A percentile compares a stretch with the other conserved stretches of the same genome.
Evolutionary conservation across 2,888 invertebrate genomes (phyloP).

Genomic region (Erebia palarica): DNA sequence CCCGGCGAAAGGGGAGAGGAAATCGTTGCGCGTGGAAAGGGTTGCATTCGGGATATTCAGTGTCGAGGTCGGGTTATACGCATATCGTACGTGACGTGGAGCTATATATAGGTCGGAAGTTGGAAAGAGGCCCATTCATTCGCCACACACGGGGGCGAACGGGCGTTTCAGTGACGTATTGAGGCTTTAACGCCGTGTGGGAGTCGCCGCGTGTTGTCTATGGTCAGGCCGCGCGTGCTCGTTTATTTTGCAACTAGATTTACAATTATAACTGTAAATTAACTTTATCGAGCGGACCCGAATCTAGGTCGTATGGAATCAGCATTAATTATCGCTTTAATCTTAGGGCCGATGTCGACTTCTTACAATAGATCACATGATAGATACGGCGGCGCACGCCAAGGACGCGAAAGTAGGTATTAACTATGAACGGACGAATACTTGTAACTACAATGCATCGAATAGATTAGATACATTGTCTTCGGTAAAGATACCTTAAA

Average conservation of each 20-base stretch:
- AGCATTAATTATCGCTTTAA: slow-evolving; percentile 82
- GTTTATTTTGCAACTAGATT: slow-evolving; percentile 81
- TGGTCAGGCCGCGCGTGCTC: slow-evolving; percentile 74
- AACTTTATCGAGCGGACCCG: slow-evolving; percentile 78
- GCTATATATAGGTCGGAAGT: slow-evolving; percentile 49
- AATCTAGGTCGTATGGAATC: slow-evolving; percentile 82
- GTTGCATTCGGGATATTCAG: slow-evolving; percentile 38
- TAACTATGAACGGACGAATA: slow-evolving; percentile 55
- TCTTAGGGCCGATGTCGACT: slow-evolving; percentile 78
- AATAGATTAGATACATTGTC: slow-evolving; percentile 78
- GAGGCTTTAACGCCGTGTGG: slow-evolving; percentile 56
- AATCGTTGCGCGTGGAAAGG: slow-evolving; percentile 40
- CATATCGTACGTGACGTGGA: slow-evolving; percentile 57
- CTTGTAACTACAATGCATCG: slow-evolving; percentile 52
- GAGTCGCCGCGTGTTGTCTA: slow-evolving; percentile 71
- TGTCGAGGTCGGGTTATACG: slow-evolving; percentile 54
- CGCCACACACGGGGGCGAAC: slow-evolving; percentile 43
- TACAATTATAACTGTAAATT: slow-evolving; percentile 82
- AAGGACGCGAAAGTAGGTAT: slow-evolving; percentile 72
- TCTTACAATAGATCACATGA: slow-evolving; percentile 81
- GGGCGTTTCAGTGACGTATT: slow-evolving; percentile 48
- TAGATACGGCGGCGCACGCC: slow-evolving; percentile 73
- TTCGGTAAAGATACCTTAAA: slow-evolving; percentile 44
- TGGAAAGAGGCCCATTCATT: slow-evolving; percentile 60
- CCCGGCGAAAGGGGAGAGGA: slow-evolving; percentile 49